Percentiles rank a stretch among this genome's conserved stretches.
Evolutionary conservation across 2,797 vertebrate species (phyloP).

Genomic region (Xenentodon cancila): DNA sequence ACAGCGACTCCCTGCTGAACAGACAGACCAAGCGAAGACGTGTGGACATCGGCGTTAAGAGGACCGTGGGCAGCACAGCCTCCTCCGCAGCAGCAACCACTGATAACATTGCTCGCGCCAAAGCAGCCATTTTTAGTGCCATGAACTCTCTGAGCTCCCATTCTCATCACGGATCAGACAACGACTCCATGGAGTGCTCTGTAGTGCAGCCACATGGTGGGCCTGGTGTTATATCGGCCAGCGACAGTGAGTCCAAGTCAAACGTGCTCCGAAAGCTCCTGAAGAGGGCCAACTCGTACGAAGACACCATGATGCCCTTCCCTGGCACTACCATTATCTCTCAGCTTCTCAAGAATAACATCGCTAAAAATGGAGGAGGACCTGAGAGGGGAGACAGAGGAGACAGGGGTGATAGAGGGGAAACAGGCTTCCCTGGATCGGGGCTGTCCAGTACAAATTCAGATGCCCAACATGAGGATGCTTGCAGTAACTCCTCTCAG

Average conservation of each 20-base stretch:
- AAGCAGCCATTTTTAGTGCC: constrained; percentile 93
- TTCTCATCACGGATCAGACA: constrained; percentile 92
- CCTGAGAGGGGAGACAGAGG: constrained; percentile 71
- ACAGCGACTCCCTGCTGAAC: constrained; percentile 99
- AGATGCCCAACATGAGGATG: constrained; percentile 95
- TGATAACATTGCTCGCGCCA: constrained; percentile 91
- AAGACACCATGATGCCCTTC: constrained; percentile 99
- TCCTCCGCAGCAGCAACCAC: constrained; percentile 88
- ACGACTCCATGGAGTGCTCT: constrained; percentile 96
- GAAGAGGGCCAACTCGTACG: constrained; percentile 99
- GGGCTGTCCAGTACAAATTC: constrained; percentile 95
- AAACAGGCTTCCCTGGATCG: constrained; percentile 91
- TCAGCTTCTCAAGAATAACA: constrained; percentile 99
- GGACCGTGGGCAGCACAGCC: constrained; percentile 96
- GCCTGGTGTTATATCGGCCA: constrained; percentile 74
- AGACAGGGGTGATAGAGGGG: constrained; percentile 69
- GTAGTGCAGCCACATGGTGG: constrained; percentile 96
- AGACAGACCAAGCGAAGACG: constrained; percentile 99
- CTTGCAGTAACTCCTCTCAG: constrained; percentile 98
- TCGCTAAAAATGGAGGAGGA: constrained; percentile 94
- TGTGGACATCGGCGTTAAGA: constrained; percentile 99
- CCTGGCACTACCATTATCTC: constrained; percentile 98
- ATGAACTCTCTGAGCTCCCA: constrained; percentile 91
- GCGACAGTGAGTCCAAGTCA: constrained; percentile 87
- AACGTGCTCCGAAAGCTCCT: constrained; percentile 99